Evolutionary conservation across 2,797 vertebrate species (phyloP).

Genomic region (Novumbra hubbsi): DNA sequence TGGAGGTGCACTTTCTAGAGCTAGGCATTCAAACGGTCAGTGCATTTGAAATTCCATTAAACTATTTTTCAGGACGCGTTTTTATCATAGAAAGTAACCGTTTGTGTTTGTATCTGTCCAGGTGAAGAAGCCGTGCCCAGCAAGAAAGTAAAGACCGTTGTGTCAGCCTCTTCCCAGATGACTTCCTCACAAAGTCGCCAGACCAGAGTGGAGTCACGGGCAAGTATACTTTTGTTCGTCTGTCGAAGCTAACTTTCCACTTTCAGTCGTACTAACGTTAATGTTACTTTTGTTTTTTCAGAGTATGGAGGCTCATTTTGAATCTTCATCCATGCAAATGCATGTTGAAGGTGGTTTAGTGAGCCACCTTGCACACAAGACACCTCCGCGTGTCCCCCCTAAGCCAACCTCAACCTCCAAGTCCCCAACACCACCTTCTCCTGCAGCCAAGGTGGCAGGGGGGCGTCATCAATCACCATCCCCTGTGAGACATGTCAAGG

Average conservation of each 20-base stretch:
- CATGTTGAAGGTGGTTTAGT: constrained; percentile 77
- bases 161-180: constrained; percentile 91
- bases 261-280: background rate
- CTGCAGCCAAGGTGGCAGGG: constrained; percentile 78
- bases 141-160: constrained; percentile 93
- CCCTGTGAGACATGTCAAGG: constrained; percentile 92
- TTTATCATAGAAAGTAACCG: too few relatives aligned
- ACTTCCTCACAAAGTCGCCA: constrained; percentile 79
- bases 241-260: background rate
- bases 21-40: background rate
- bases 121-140: constrained; percentile 88
- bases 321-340: constrained; percentile 83
- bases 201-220: constrained; percentile 84
- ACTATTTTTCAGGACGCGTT: too few relatives aligned
- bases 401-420: constrained; percentile 89
- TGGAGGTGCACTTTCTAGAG: background rate
- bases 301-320: constrained; percentile 85
- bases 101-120: constrained; percentile 36
- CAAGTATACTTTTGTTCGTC: constrained; percentile 46
- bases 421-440: constrained; percentile 84
- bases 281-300: constrained; percentile 46
- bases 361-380: constrained; percentile 86
- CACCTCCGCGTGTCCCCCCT: constrained; percentile 92
- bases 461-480: constrained; percentile 92
- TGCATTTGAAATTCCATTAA: background rate